phyloP scores from a whole-genome alignment of 2,888 invertebrate species.

The Digitonthophagus gazella region DNA sequence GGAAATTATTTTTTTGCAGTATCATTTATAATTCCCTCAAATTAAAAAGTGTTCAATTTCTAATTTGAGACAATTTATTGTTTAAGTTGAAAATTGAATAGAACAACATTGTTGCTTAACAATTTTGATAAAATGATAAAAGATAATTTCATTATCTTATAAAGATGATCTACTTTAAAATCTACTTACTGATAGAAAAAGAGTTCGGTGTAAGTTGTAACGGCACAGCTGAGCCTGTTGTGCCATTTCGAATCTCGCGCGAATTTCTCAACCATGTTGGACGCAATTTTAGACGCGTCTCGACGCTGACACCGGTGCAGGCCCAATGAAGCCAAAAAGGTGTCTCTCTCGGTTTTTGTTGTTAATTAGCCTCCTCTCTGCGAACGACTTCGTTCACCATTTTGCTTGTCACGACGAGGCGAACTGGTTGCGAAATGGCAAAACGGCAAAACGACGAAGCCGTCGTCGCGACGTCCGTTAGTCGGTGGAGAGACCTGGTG shows the following conservation, averaged over 20 bases:
- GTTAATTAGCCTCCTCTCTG: neutral
- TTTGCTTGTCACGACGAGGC: neutral
- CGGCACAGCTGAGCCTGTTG: constrained; percentile 44
- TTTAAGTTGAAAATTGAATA: neutral
- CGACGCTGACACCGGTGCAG: neutral
- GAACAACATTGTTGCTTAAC: neutral
- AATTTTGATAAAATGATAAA: neutral
- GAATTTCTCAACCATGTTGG: constrained; percentile 32
- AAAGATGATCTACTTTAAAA: neutral
- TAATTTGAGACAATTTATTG: too few relatives aligned
- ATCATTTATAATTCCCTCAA: too few relatives aligned
- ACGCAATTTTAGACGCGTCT: neutral
- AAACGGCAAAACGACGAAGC: neutral
- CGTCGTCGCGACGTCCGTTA: neutral
- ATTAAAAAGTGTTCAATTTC: too few relatives aligned
- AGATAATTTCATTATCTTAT: neutral
- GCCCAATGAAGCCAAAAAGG: constrained; percentile 8
- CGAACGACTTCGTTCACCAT: neutral
- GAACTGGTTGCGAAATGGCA: neutral
- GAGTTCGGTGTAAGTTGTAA: constrained; percentile 44
- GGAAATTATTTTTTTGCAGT: too few relatives aligned
- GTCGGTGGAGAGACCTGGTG: neutral
- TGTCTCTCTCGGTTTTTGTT: neutral
- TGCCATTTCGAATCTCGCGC: constrained; percentile 39
- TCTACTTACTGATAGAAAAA: constrained; percentile 47